These are phyloP conservation scores for Clangula hyemalis DNA, from an alignment of 2,797 vertebrate genomes.

Conservation along the genomic window DNA sequence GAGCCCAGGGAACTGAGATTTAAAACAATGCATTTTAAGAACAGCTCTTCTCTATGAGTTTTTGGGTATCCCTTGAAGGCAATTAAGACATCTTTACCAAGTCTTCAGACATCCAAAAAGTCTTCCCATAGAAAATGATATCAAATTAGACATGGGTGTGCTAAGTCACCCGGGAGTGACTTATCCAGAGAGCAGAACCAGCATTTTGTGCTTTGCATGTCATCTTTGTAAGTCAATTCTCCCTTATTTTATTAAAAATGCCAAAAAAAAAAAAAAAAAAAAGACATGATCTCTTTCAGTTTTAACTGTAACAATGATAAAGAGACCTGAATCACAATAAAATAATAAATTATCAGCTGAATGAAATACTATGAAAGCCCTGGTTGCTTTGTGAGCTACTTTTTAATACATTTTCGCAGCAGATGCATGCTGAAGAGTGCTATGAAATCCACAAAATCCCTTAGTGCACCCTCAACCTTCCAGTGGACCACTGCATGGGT, in stretches of 20 bases:
- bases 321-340: neutral
- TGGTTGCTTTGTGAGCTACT: neutral
- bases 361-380: neutral
- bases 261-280: neutral
- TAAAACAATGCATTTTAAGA: neutral
- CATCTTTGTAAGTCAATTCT: neutral
- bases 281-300: neutral
- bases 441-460: neutral
- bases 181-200: neutral
- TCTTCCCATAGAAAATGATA: neutral
- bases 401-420: neutral
- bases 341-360: neutral
- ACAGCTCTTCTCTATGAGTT: neutral
- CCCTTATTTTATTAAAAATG: neutral
- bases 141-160: neutral
- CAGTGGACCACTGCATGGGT: neutral
- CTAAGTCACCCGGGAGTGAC: neutral
- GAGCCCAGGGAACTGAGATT: neutral
- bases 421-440: neutral
- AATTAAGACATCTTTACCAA: neutral
- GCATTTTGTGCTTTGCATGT: neutral
- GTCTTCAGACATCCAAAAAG: neutral
- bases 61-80: neutral
- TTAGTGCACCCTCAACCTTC: neutral
- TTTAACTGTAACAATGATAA: neutral